A percentile compares a stretch with the other conserved stretches of the same genome.
These are phyloP conservation scores for Hephaestus fuliginosus DNA, from an alignment of 2,797 vertebrate species.

Conservation along the genomic window DNA sequence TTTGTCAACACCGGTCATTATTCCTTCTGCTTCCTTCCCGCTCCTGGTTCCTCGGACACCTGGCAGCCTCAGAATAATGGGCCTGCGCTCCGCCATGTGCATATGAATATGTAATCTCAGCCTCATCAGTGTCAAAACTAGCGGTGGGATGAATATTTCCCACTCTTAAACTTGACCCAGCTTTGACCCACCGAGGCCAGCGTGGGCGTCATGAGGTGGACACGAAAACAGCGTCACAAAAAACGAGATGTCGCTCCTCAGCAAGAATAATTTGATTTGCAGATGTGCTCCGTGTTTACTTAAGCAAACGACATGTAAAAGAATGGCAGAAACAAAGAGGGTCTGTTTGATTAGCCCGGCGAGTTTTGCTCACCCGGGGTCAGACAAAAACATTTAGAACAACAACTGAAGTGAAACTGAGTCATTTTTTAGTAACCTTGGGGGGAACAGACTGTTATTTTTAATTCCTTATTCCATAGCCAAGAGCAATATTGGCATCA, in stretches of 20 bases:
- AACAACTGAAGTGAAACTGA: constrained; percentile 25
- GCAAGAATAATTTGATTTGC: constrained; percentile 20
- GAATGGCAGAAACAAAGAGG: constrained; percentile 5
- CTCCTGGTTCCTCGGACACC: background rate
- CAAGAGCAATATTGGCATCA: constrained; percentile 8
- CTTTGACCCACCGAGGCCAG: background rate
- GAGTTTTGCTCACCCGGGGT: constrained; percentile 7
- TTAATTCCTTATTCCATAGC: background rate
- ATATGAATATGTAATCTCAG: background rate
- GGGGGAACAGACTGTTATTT: background rate
- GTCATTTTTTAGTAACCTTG: constrained; percentile 22
- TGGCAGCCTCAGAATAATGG: background rate
- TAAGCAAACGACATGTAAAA: constrained; percentile 11
- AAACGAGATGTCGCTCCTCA: background rate
- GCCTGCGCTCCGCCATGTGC: background rate
- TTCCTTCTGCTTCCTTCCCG: background rate
- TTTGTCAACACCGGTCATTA: background rate
- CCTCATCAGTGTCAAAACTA: background rate
- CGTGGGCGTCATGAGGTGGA: background rate
- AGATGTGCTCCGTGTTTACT: background rate
- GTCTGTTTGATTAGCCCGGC: background rate
- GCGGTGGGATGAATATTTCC: background rate
- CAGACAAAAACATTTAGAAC: background rate
- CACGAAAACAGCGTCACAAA: background rate
- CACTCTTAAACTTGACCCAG: background rate